phyloP scores from a whole-genome alignment of 2,113 vertebrate species.

The Shinisaurus crocodilurus region DNA sequence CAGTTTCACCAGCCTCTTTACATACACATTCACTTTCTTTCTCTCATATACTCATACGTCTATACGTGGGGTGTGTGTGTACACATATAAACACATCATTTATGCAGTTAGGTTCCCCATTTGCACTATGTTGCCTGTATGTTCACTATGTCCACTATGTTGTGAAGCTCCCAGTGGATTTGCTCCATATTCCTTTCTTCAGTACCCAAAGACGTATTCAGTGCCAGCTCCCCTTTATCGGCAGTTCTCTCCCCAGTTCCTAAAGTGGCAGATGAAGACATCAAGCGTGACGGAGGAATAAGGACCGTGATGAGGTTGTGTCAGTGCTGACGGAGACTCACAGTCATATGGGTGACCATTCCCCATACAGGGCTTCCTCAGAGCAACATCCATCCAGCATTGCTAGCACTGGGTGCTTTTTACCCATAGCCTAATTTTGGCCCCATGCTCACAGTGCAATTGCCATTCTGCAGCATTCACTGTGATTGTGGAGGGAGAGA shows the following conservation, averaged over 20 bases:
- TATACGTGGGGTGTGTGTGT: background rate
- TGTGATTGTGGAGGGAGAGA: no score
- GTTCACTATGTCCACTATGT: no score
- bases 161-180: background rate
- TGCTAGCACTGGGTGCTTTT: fast-evolving
- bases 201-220: background rate
- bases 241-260: background rate
- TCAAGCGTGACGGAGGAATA: background rate
- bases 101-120: background rate
- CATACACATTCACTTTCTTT: background rate
- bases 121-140: fast-evolving
- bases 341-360: fast-evolving
- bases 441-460: background rate
- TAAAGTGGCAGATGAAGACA: background rate
- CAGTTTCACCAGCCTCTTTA: background rate
- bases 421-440: background rate
- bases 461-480: background rate
- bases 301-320: no score
- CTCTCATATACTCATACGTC: background rate
- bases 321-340: fast-evolving
- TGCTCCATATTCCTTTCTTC: background rate
- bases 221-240: fast-evolving
- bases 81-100: background rate
- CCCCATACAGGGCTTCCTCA: background rate
- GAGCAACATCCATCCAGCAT: background rate